Base-by-base conservation (phyloP, 2,797 vertebrate species). In the Microhierax caerulescens region DNA sequence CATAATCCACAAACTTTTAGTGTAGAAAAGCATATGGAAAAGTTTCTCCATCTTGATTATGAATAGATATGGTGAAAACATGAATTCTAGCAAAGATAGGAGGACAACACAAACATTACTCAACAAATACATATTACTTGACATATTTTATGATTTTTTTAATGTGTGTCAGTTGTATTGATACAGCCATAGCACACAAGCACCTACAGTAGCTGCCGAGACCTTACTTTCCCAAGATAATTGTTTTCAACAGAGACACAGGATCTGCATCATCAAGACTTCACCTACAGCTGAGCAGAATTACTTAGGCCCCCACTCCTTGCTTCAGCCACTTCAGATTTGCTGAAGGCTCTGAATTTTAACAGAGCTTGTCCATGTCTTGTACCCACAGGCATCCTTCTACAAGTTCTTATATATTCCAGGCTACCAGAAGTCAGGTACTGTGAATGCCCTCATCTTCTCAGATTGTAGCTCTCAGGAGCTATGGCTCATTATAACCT, bases 331-430 rank as follows among this genome's bases (percentile, higher is more conserved):
- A 41, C 14, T 63, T 41, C 13, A 7, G 13, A 57, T 54, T 57
- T 82, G 8, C 30, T 41, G n/a, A 84, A 63, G 30, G 10, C 8
- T 6, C 7, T 17, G 27, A 73, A 56, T 65, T 80, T 80, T 84
- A 53, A 61, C 4, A 51, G 25, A 37, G 5, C 8, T 74, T 2
- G 1, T 20, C 20, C 10, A 10, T 1, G 1, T 37, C 14, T 64
- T 32, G 1, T 22, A 59, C 8, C 8, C 27, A 74, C 24, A 61
- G 7, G 17, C n/a, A n/a, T n/a, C 11, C 41, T 84, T 85, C 50
- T 75, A n/a, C 77, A 59, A 25, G 3, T 8, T 53, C 20, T 27
- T 11, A 10, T 11, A 9, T 34, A 23, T 50, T 53, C 19, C 51
- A 91, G 65, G 15, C 11, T 47, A 70, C n/a, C 30, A 77, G 27